Percentiles rank a stretch among this genome's conserved stretches.
Conservation (phyloP, 2,888 invertebrate genomes). For the Globia sparganii region DNA sequence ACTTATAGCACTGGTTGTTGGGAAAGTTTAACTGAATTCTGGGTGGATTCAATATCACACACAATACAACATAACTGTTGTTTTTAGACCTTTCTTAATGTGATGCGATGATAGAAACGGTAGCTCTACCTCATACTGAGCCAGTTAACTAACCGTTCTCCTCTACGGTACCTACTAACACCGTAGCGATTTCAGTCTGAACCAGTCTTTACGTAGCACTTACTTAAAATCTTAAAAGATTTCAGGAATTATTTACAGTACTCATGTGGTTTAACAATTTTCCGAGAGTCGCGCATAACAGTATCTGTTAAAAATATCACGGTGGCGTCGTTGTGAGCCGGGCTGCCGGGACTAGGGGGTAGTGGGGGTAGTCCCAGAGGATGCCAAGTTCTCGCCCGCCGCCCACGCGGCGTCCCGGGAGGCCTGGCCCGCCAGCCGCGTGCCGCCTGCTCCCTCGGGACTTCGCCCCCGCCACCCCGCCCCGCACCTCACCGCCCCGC, state of each 20-base stretch:
- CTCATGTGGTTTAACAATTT: constrained; percentile 64
- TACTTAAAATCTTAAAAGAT: constrained; percentile 30
- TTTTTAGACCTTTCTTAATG: background rate
- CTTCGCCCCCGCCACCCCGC: constrained; percentile 70
- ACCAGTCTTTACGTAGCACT: constrained; percentile 22
- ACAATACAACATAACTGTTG: background rate
- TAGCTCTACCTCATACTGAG: background rate
- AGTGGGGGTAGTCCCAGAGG: constrained; percentile 83
- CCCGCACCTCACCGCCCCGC: constrained; percentile 66
- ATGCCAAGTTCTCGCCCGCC: constrained; percentile 87
- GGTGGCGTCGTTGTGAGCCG: constrained; percentile 76
- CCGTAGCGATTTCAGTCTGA: constrained; percentile 20
- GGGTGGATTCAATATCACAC: background rate
- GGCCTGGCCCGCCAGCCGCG: constrained; percentile 86
- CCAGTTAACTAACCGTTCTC: background rate
- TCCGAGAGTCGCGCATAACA: constrained; percentile 72
- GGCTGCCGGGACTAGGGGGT: constrained; percentile 75
- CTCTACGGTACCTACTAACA: background rate
- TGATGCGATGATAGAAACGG: background rate
- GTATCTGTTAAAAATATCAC: constrained; percentile 87
- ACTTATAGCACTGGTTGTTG: background rate
- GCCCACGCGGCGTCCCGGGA: constrained; percentile 85
- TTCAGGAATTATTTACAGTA: constrained; percentile 53
- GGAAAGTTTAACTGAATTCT: background rate
- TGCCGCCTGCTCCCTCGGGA: constrained; percentile 87